Percentiles rank a stretch among this genome's conserved stretches.
Evolutionary conservation across 2,113 vertebrate genomes (phyloP).

Genomic region (Vireo altiloquus): DNA sequence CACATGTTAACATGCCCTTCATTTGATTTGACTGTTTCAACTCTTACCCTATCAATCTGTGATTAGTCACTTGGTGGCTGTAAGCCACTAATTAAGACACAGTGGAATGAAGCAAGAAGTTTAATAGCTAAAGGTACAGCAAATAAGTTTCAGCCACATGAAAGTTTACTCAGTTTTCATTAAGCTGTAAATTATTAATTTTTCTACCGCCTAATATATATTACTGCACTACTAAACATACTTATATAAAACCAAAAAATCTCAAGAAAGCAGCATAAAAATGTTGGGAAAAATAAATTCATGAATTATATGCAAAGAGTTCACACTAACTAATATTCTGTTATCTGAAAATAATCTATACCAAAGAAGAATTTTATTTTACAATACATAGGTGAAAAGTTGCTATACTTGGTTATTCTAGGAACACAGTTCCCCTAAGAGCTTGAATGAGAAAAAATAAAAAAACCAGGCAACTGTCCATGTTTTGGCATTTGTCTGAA

Average conservation of each 20-base stretch:
- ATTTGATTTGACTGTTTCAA: not conserved
- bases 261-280: not conserved
- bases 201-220: not conserved
- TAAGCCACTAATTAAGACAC: not conserved
- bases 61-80: not conserved
- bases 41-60: not conserved
- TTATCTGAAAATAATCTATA: not conserved
- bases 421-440: not conserved
- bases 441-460: not conserved
- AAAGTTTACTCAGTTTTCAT: not conserved
- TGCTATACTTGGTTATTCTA: not conserved
- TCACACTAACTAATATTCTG: not conserved
- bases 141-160: not conserved
- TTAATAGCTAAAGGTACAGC: not conserved
- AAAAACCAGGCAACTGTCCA: not conserved
- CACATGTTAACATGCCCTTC: not conserved
- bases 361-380: not conserved
- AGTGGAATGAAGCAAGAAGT: not conserved
- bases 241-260: not conserved
- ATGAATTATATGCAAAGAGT: not conserved
- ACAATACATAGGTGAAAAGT: not conserved
- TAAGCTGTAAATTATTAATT: not conserved
- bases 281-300: not conserved
- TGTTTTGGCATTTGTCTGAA: not conserved
- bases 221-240: not conserved